phyloP scores from a whole-genome alignment of 2,113 vertebrate species.

The Cepphus grylle region DNA sequence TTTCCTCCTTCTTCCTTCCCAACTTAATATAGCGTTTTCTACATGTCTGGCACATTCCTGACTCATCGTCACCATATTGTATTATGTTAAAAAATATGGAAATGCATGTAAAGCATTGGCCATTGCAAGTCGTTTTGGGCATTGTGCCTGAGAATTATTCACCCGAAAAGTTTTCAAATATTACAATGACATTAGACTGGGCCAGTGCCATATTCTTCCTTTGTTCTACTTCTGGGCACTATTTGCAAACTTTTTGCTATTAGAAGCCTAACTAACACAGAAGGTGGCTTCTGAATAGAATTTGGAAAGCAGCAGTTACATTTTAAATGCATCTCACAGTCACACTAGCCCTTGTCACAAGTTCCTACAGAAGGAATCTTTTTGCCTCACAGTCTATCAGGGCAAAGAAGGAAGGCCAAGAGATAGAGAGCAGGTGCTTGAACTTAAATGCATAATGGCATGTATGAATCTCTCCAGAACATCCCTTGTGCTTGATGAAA shows the following conservation, averaged over 20 bases:
- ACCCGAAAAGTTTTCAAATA: background rate
- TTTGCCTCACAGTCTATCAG: too few relatives aligned
- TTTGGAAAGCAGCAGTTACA: background rate
- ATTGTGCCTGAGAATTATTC: background rate
- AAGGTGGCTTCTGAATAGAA: background rate
- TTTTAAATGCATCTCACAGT: background rate
- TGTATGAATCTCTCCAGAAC: background rate
- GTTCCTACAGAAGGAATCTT: background rate
- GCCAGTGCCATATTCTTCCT: background rate
- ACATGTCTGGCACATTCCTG: background rate
- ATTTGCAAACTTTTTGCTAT: background rate
- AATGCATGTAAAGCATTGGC: background rate
- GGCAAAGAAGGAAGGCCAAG: background rate
- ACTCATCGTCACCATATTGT: background rate
- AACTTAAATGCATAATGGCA: background rate
- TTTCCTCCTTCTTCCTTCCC: background rate
- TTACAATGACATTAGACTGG: background rate
- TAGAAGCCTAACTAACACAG: background rate
- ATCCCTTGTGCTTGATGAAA: background rate
- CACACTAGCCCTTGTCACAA: background rate
- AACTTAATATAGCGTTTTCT: background rate
- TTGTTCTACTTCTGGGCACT: background rate
- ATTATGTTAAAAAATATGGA: background rate
- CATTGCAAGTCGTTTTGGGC: background rate
- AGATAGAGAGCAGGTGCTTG: background rate